Base-by-base conservation (phyloP, 2,113 vertebrate species). In the Zeus faber region DNA sequence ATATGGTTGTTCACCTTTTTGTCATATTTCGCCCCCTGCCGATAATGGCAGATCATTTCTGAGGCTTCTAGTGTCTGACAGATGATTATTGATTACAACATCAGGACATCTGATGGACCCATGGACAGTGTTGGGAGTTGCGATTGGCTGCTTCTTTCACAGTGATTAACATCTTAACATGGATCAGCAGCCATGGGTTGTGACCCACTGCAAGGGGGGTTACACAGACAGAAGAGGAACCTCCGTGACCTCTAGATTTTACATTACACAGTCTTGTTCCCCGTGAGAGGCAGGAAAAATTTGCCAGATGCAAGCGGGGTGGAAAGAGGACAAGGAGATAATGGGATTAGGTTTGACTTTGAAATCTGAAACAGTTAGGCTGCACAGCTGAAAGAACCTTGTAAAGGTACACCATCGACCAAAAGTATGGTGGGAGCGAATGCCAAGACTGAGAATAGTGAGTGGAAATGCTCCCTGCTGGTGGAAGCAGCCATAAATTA, bases 111-210 rank as follows among this genome's bases (percentile, higher is more conserved):
- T 29, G 20, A 24, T 31, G 9, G 26, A 33, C 16, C 18, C 13
- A 21, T 9, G 9, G 22, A 4, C 9, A 22, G 13, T 54, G 33
- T n/a, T 17, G 21, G 33, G 22, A 24, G 51, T 23, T 54, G 2
- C 2, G 31, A 33, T 23, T 33, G 4, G 23, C 3, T 3, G 33
- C 33, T 23, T 5, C 11, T 23, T 11, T 39, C 24, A 20, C 17
- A 52, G 22, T 13, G 35, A 54, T 26, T 54, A 45, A 56, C 41
- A 46, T 21, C 40, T 14, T 26, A 45, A 45, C 54, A 45, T 33
- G 26, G 41, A 29, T 31, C 40, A 55, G 54, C 17, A 4, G 18
- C 1, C n/a, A 44, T 10, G 41, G 54, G 26, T 33, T 14, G 13
- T 10, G 7, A 56, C 41, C 41, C 40, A 5, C 17, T 6, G 20